phyloP scores from a whole-genome alignment of 2,113 vertebrate genomes.

The Hydropotes inermis region DNA sequence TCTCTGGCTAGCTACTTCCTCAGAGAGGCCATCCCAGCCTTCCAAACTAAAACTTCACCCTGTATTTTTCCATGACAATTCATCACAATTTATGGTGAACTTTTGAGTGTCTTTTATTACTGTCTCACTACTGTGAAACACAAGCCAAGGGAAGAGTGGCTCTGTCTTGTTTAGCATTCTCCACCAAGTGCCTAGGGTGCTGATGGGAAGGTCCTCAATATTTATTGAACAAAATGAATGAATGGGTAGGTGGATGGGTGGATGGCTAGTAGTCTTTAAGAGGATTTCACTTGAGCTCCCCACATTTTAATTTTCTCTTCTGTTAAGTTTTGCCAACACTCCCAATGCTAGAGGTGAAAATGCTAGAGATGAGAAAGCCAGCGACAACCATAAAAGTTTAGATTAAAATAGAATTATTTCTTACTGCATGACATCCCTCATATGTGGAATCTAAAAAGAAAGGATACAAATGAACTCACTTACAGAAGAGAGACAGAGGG shows the following conservation, averaged over 20 bases:
- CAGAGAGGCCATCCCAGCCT: neutral
- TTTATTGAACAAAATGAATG: neutral
- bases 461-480: neutral
- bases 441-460: neutral
- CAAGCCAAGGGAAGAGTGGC: neutral
- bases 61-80: neutral
- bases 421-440: neutral
- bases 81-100: neutral
- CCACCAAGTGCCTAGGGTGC: neutral
- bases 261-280: neutral
- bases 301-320: neutral
- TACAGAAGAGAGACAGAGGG: neutral
- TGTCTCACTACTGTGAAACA: neutral
- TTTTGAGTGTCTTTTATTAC: neutral
- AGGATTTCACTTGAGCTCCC: neutral
- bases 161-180: neutral
- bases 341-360: neutral
- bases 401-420: neutral
- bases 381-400: neutral
- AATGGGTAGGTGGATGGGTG: neutral
- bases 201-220: neutral
- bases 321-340: neutral
- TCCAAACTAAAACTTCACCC: neutral
- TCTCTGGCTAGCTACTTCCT: neutral
- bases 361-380: neutral